A percentile compares a stretch with the other conserved stretches of the same genome.
phyloP scores from a whole-genome alignment of 30 jellyfish, hydroid and myxozoan genomes.

The Chironex yamaguchii region DNA sequence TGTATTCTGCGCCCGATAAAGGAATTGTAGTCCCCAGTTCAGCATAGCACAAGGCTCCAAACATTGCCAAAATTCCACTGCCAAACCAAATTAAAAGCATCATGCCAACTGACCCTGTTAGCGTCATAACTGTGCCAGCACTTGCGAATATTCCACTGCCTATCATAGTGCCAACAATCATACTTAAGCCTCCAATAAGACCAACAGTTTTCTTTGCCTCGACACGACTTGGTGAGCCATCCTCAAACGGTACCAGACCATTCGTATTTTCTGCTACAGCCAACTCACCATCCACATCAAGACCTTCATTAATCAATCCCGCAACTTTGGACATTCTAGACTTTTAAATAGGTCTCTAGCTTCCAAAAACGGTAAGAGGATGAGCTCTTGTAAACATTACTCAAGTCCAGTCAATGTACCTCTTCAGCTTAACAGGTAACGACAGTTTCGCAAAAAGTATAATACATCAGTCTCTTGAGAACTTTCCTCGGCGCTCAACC shows the following conservation, averaged over 20 bases:
- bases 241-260: background rate
- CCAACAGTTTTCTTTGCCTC: slow-evolving; percentile 67
- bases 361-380: no score
- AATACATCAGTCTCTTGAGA: no score
- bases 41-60: slow-evolving; percentile 79
- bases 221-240: background rate
- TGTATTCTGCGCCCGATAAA: slow-evolving; percentile 89
- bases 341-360: no score
- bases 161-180: slow-evolving; percentile 87
- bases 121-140: slow-evolving; percentile 61
- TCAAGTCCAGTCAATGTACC: no score
- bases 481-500: no score
- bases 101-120: slow-evolving; percentile 79
- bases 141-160: slow-evolving; percentile 95
- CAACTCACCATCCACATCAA: background rate
- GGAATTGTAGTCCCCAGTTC: slow-evolving; percentile 91
- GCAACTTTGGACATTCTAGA: no score
- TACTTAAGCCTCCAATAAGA: slow-evolving; percentile 75
- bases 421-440: no score
- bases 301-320: background rate
- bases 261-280: background rate
- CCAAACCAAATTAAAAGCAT: slow-evolving; percentile 72
- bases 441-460: no score
- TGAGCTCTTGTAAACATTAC: no score
- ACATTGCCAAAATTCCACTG: slow-evolving; percentile 72